Conservation (phyloP, 1,140 invertebrate genomes). For the Muscidifurax raptorellus region DNA sequence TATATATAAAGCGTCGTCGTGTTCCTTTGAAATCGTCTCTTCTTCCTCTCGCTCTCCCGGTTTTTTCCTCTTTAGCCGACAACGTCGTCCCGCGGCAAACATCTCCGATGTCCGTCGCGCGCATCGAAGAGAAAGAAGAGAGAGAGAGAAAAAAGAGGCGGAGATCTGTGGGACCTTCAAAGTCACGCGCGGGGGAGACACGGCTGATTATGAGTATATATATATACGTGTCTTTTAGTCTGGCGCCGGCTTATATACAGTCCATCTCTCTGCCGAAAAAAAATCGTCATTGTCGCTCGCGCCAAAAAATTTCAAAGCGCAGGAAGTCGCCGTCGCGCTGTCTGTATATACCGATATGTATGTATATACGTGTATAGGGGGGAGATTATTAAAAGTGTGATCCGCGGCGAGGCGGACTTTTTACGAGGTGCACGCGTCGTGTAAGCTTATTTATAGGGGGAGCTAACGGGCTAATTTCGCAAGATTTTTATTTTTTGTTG, state of each 20-base stretch:
- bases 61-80: not conserved
- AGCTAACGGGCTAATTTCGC: no score
- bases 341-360: not conserved
- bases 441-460: no score
- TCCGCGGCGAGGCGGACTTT: no score
- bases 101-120: not conserved
- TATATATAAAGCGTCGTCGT: no score
- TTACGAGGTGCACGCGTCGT: no score
- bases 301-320: slow-evolving; percentile 24
- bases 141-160: not conserved
- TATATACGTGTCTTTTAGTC: not conserved
- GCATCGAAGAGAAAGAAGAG: not conserved
- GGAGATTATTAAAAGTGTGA: no score
- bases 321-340: no score
- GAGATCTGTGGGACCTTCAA: slow-evolving; percentile 5
- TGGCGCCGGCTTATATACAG: not conserved
- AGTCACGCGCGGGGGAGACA: not conserved
- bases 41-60: not conserved
- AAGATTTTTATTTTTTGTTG: no score
- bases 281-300: not conserved
- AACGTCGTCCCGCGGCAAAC: not conserved
- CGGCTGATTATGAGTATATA: not conserved
- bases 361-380: not conserved
- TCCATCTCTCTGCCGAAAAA: not conserved
- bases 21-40: not conserved